Conservation (phyloP, 2,797 vertebrate species). For the Distichodus sexfasciatus region DNA sequence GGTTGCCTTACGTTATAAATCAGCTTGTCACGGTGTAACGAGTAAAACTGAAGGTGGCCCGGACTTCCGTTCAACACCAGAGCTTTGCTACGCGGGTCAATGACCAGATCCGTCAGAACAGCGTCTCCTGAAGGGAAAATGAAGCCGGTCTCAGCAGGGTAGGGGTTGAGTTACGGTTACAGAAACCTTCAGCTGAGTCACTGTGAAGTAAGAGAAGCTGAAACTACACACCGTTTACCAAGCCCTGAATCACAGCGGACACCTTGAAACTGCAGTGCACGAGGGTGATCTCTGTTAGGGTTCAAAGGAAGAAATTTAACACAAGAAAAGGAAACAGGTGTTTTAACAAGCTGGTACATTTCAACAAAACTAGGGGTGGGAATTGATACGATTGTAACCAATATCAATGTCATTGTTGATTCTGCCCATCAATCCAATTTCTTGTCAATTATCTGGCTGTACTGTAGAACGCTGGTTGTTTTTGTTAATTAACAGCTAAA, state of each 20-base stretch:
- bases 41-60: conserved; percentile 95
- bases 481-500: too few species aligned
- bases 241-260: conserved; percentile 86
- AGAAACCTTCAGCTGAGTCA: not conserved
- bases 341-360: too few species aligned
- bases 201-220: not conserved
- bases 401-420: too few species aligned
- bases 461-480: too few species aligned
- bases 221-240: conserved; percentile 84
- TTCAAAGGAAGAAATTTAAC: not conserved
- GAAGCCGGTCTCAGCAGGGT: not conserved
- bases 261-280: conserved; percentile 85
- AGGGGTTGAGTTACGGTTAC: not conserved
- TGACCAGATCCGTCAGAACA: conserved; percentile 78
- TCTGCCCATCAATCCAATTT: too few species aligned
- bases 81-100: conserved; percentile 90
- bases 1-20: conserved; percentile 85
- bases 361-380: too few species aligned
- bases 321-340: not conserved
- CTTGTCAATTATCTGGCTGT: too few species aligned
- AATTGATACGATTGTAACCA: too few species aligned
- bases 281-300: conserved; percentile 80
- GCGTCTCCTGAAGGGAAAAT: conserved; percentile 65
- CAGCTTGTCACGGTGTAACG: conserved; percentile 87
- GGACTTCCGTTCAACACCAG: conserved; percentile 95